Conservation (phyloP, 2,888 invertebrate genomes). For the Tetragonisca angustula region DNA sequence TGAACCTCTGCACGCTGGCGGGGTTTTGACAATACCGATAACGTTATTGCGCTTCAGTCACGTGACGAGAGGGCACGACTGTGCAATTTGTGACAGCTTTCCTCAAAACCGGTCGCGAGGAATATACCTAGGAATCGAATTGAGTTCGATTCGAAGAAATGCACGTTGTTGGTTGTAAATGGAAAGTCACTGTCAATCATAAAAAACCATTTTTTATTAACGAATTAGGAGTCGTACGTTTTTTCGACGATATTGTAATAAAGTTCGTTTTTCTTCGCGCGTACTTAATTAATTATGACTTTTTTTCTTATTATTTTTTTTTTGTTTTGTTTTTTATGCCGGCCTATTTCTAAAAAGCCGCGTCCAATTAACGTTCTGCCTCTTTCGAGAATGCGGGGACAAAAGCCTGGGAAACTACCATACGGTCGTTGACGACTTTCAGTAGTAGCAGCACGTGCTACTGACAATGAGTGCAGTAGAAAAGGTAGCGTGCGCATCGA, state of each 20-base stretch:
- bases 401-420: conserved; percentile 37
- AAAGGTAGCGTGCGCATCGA: conserved; percentile 26
- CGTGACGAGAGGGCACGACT: conserved; percentile 10
- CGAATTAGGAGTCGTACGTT: neutral
- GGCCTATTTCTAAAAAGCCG: neutral
- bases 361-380: conserved; percentile 26
- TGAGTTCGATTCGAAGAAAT: conserved; percentile 1
- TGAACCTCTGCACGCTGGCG: conserved; percentile 69
- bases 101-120: conserved; percentile 14
- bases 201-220: conserved; percentile 39
- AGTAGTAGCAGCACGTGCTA: conserved; percentile 45
- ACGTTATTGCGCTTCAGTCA: conserved; percentile 36
- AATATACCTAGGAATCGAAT: conserved; percentile 3
- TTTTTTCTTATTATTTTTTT: neutral
- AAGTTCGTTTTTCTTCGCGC: too few species aligned
- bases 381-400: conserved; percentile 17
- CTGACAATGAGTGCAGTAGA: conserved; percentile 30
- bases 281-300: neutral
- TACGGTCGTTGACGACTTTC: conserved; percentile 22
- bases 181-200: conserved; percentile 33
- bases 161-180: conserved; percentile 17
- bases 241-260: neutral
- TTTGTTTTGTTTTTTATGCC: neutral
- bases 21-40: conserved; percentile 51
- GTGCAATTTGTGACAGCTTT: conserved; percentile 23